phyloP scores from a whole-genome alignment of 2,888 invertebrate genomes.

The Eulithis prunata region DNA sequence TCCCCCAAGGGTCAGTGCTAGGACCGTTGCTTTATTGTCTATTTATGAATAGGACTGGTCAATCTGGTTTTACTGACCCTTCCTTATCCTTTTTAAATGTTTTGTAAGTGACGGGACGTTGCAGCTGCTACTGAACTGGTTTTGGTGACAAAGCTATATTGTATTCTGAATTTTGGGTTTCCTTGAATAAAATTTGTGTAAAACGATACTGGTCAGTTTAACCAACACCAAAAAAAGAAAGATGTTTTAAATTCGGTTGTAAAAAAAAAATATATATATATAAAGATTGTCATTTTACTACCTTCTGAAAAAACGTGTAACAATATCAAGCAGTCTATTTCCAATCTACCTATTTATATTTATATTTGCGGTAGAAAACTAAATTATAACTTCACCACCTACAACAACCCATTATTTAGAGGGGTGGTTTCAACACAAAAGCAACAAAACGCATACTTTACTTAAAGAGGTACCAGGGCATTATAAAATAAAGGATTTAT shows the following conservation, averaged over 20 bases:
- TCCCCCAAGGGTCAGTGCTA: constrained; percentile 76
- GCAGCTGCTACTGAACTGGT: constrained; percentile 72
- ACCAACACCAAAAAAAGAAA: not conserved
- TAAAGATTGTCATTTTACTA: no score
- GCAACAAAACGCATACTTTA: constrained; percentile 39
- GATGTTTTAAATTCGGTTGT: no score
- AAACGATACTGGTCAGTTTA: constrained; percentile 24
- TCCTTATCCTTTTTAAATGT: constrained; percentile 70
- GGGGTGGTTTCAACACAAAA: constrained; percentile 17
- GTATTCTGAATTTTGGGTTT: constrained; percentile 33
- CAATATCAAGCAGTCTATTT: no score
- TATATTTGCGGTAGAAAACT: not conserved
- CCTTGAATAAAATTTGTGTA: constrained; percentile 28
- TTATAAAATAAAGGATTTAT: constrained; percentile 57
- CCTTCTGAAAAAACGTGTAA: no score
- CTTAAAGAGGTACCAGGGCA: constrained; percentile 47
- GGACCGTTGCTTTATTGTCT: constrained; percentile 67
- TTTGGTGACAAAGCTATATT: constrained; percentile 52
- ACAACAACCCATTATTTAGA: constrained; percentile 15
- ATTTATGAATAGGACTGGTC: constrained; percentile 76
- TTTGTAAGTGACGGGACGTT: constrained; percentile 59
- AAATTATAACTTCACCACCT: not conserved
- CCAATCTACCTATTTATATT: no score
- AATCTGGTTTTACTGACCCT: constrained; percentile 82
- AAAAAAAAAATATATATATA: no score